Evolutionary conservation across 2,113 vertebrate species (phyloP), one percentile per base, ranked within the genome.

Genomic region (Spizaetus ornatus): DNA sequence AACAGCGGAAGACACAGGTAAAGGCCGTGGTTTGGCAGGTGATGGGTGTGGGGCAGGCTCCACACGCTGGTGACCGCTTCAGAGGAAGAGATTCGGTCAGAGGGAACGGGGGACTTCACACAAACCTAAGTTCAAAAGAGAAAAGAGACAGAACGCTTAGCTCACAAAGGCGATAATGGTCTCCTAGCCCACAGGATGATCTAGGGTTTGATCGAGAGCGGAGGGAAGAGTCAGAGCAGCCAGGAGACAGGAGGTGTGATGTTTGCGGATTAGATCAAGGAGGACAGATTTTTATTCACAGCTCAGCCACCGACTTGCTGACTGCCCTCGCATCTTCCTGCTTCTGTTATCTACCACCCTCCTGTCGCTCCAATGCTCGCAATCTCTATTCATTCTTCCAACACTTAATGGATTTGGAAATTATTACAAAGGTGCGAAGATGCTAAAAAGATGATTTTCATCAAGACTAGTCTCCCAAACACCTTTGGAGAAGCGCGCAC

Each of bases 1-100:
- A 99, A 98, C 99, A 99, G 97, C 99, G 99, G 98, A 99, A 98
- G 97, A 99, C 99, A 97, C 99, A 99, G 98, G 99, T 99, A 98
- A 99, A 99, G 99, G 99, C 99, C 99, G 99, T 99, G 99, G 98
- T 99, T 98, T 97, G 98, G 97, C 94, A 97, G 98, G 97, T 98
- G 98, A 97, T 23, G 92, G 98, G 97, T 98, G 98, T 99, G 99
- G 98, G 98, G 97, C 99, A 97, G 99, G 97, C 98, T 98, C 98
- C 98, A 98, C 99, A 99, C 99, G 96, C 99, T 97, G 98, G 80
- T 71, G 96, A 97, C 17, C 11, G 96, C 96, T 98, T 94, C 96
- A 90, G 94, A 97, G 96, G 90, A 96, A 92, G 63, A 94, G 93
- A 84, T 71, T 38, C 13, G 25, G 70, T 52, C 92, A 53, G 43